These are phyloP conservation scores for Sapayoa aenigma DNA, from an alignment of 2,113 vertebrate genomes.

Conservation along the genomic window DNA sequence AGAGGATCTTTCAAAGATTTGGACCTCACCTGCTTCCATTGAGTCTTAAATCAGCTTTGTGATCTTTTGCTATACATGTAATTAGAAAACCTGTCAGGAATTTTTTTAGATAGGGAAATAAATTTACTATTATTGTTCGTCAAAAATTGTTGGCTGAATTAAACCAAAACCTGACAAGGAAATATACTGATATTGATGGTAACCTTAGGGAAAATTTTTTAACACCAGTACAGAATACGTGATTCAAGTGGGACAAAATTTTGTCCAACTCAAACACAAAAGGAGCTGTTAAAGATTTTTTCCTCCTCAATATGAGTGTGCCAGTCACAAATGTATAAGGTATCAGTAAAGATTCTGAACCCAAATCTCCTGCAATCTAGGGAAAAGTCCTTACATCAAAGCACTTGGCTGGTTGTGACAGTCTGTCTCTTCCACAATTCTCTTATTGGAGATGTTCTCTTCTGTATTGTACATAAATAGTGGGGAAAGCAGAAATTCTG, in stretches of 20 bases:
- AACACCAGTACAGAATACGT: background rate
- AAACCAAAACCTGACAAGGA: background rate
- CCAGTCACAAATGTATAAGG: background rate
- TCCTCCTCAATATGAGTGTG: background rate
- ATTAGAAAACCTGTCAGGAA: background rate
- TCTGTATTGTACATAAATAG: background rate
- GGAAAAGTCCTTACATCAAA: background rate
- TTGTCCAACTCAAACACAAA: background rate
- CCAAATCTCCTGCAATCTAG: background rate
- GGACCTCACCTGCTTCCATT: background rate
- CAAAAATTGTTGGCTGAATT: background rate
- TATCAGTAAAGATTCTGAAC: background rate
- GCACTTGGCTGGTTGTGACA: background rate
- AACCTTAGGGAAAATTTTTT: background rate
- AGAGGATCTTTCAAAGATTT: background rate
- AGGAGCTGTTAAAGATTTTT: background rate
- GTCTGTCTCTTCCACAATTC: background rate
- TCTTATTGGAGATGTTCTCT: background rate
- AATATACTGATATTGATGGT: background rate
- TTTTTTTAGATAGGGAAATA: background rate
- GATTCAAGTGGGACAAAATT: background rate
- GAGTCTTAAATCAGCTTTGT: background rate
- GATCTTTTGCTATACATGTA: background rate
- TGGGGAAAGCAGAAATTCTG: background rate
- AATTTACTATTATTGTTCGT: background rate